A percentile compares a stretch with the other conserved stretches of the same genome.
phyloP scores from a whole-genome alignment of 1,140 invertebrate genomes.

The Daktulosphaira vitifoliae region DNA sequence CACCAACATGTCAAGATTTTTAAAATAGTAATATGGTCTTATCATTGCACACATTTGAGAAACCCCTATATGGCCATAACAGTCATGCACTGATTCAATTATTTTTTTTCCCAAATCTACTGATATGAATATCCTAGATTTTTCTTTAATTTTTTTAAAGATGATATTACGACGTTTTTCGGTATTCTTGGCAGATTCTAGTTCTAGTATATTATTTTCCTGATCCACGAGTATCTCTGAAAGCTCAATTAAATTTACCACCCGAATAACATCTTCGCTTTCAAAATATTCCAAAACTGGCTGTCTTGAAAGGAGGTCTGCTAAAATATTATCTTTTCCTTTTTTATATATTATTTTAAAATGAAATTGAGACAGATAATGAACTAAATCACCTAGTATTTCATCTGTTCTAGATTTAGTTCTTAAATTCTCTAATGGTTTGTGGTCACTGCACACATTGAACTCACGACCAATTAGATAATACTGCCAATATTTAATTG shows the following conservation, averaged over 20 bases:
- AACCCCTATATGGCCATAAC: background rate
- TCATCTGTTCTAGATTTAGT: constrained; percentile 42
- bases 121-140: background rate
- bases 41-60: background rate
- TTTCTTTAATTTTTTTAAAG: background rate
- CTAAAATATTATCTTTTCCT: constrained; percentile 37
- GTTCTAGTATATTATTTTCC: too few relatives aligned
- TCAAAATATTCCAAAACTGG: constrained; percentile 35
- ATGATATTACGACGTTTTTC: background rate
- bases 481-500: constrained; percentile 43
- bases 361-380: constrained; percentile 43
- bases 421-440: constrained; percentile 43
- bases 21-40: background rate
- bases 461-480: constrained; percentile 42
- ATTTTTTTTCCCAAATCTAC: background rate
- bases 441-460: constrained; percentile 43
- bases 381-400: constrained; percentile 41
- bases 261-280: constrained; percentile 35
- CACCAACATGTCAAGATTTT: background rate
- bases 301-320: constrained; percentile 37
- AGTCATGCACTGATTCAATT: background rate
- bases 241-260: constrained; percentile 35
- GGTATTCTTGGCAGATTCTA: background rate
- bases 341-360: constrained; percentile 36
- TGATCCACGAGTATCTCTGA: constrained; percentile 34